Conservation (phyloP, 1,140 invertebrate species). For the Adoxophyes honmai region DNA sequence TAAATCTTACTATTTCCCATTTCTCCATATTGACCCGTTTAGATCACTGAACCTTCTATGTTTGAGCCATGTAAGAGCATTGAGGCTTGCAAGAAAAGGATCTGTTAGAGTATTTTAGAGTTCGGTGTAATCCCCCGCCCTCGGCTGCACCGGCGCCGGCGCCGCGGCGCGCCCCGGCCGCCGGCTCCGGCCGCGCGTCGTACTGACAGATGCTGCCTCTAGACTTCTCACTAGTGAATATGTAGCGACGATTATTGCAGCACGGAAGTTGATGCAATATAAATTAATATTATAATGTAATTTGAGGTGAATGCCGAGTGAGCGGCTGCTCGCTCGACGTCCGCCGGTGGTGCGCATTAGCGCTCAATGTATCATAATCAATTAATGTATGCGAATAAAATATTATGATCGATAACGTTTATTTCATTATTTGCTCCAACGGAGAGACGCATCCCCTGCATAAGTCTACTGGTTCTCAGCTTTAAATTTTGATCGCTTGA, state of each 20-base stretch:
- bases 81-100: conserved; percentile 14
- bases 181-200: conserved; percentile 44
- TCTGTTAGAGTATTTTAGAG: conserved; percentile 14
- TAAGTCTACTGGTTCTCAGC: too few relatives aligned
- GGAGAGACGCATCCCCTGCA: too few relatives aligned
- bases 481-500: too few relatives aligned
- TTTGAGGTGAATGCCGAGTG: conserved; percentile 48
- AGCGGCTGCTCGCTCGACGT: conserved; percentile 29
- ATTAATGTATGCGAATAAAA: conserved; percentile 76
- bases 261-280: conserved; percentile 66
- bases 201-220: conserved; percentile 56
- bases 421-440: too few relatives aligned
- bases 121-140: conserved; percentile 14
- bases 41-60: not conserved
- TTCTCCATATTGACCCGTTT: too few relatives aligned
- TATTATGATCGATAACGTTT: conserved; percentile 58
- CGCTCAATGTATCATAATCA: conserved; percentile 74
- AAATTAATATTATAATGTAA: conserved; percentile 66
- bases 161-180: conserved; percentile 28
- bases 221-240: conserved; percentile 73
- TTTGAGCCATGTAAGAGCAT: conserved; percentile 14
- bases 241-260: conserved; percentile 67
- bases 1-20: too few relatives aligned
- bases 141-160: conserved; percentile 33
- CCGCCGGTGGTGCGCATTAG: conserved; percentile 43